Evolutionary conservation across 2,113 vertebrate genomes (phyloP).

Genomic region (Canis aureus): DNA sequence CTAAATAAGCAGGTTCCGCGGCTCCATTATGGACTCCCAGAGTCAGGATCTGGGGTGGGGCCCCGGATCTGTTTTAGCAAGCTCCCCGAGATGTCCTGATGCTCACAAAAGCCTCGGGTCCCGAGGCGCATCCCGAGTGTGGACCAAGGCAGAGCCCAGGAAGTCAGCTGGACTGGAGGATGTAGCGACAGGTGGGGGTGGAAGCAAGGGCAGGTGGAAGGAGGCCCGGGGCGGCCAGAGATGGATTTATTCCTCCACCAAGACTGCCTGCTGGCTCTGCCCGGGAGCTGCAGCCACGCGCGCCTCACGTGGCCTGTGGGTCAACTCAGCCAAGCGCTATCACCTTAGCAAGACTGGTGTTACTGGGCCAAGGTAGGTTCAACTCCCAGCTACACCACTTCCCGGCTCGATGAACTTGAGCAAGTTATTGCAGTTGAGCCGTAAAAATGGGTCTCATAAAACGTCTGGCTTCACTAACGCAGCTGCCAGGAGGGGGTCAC

Average conservation of each 20-base stretch:
- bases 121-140: not conserved
- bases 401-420: not conserved
- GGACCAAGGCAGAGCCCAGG: not conserved
- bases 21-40: not conserved
- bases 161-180: not conserved
- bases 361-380: not conserved
- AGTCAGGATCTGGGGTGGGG: not conserved
- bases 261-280: not conserved
- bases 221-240: not conserved
- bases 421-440: not conserved
- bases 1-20: not conserved
- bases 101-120: not conserved
- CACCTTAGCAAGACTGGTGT: not conserved
- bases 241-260: no score
- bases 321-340: not conserved
- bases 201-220: not conserved
- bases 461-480: not conserved
- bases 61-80: not conserved
- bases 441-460: fast-evolving
- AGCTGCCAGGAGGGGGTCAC: no score
- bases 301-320: not conserved
- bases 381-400: not conserved
- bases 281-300: fast-evolving
- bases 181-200: not conserved
- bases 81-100: no score